Conservation (phyloP, 2,888 invertebrate genomes). For the Belgica antarctica region DNA sequence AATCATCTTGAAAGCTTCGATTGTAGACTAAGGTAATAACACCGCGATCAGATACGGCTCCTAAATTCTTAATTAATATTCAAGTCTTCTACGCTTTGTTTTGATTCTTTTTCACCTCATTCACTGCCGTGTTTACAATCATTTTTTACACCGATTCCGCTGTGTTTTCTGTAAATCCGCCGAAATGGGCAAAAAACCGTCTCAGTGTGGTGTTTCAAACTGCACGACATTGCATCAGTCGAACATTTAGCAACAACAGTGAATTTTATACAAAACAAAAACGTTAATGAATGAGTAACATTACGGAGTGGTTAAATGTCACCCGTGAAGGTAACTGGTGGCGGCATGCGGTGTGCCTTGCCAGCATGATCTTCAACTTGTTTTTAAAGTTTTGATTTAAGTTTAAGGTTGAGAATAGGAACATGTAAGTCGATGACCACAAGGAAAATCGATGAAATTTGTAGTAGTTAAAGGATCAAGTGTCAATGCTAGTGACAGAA, state of each 20-base stretch:
- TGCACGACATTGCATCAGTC: conserved; percentile 9
- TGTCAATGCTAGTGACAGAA: no score
- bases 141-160: no score
- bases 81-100: background rate
- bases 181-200: background rate
- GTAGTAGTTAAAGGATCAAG: no score
- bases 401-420: no score
- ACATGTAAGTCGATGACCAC: no score
- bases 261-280: background rate
- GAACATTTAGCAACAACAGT: background rate
- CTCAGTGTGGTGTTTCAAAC: no score
- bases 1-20: background rate
- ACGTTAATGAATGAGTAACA: background rate
- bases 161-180: no score
- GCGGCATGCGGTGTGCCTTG: background rate
- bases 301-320: background rate
- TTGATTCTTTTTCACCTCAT: background rate
- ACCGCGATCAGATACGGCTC: background rate
- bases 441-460: no score
- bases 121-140: background rate
- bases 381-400: no score
- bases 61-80: no score
- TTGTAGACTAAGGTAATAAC: no score
- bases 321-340: background rate
- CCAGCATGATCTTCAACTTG: no score